Percentiles rank a stretch among this genome's conserved stretches.
Evolutionary conservation across 2,888 invertebrate genomes (phyloP).

Genomic region (Encarsia formosa): DNA sequence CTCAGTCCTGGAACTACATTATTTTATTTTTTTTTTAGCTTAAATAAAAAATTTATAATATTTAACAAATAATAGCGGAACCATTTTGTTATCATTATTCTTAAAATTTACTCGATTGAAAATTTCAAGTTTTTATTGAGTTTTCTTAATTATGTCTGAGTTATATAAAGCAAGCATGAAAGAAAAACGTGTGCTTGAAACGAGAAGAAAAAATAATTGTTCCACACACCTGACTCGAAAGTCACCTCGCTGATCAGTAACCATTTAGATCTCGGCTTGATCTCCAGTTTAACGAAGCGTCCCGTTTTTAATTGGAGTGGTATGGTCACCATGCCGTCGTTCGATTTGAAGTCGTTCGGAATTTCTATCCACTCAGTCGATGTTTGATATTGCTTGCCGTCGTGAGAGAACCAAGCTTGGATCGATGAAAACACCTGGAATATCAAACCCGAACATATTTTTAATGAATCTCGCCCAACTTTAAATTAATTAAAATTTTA

Average conservation of each 20-base stretch:
- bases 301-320: conserved; percentile 72
- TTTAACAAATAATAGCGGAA: no score
- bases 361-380: conserved; percentile 64
- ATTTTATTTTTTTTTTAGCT: not conserved
- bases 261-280: conserved; percentile 80
- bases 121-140: no score
- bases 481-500: no score
- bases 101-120: no score
- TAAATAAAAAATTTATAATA: not conserved
- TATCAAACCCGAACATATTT: no score
- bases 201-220: no score
- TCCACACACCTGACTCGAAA: conserved; percentile 67
- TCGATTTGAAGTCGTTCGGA: conserved; percentile 53
- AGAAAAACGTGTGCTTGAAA: no score
- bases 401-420: conserved; percentile 74
- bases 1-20: conserved; percentile 29
- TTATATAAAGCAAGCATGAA: no score
- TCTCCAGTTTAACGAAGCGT: conserved; percentile 68
- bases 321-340: conserved; percentile 64
- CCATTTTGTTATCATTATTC: no score
- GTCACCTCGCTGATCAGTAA: conserved; percentile 84
- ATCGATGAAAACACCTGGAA: conserved; percentile 75
- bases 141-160: no score
- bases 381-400: conserved; percentile 71
- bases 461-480: not conserved